A percentile compares a stretch with the other conserved stretches of the same genome.
Conservation (phyloP, 2,888 invertebrate genomes). For the Gortyna flavago region DNA sequence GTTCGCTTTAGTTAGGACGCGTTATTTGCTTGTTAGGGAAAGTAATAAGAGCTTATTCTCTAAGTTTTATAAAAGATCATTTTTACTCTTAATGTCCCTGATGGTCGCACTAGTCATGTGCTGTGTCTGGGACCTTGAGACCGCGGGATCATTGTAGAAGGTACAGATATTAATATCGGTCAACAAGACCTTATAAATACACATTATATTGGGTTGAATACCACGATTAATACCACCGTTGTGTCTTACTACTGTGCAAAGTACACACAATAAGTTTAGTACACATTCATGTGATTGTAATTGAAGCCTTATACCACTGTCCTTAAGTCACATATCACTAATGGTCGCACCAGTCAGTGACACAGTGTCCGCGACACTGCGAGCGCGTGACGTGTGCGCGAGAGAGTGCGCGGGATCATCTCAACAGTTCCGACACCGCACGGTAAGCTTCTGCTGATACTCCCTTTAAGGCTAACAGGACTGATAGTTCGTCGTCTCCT, state of each 20-base stretch:
- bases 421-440: constrained; percentile 72
- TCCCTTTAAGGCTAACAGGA: constrained; percentile 65
- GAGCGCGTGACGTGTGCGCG: constrained; percentile 76
- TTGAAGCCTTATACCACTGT: neutral
- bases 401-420: constrained; percentile 75
- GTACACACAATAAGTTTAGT: neutral
- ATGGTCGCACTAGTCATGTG: neutral
- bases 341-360: constrained; percentile 73
- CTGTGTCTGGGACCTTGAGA: neutral
- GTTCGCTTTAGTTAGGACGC: too few relatives aligned
- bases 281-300: neutral
- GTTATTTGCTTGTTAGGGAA: neutral
- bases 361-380: constrained; percentile 72
- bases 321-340: neutral
- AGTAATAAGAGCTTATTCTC: too few relatives aligned
- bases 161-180: neutral
- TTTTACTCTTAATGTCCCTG: neutral
- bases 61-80: neutral
- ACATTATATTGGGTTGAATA: neutral
- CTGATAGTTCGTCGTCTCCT: constrained; percentile 73
- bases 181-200: neutral
- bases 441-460: constrained; percentile 73
- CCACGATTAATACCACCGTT: neutral
- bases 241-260: neutral
- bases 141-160: neutral